Evolutionary conservation across 2,113 vertebrate genomes (phyloP), one percentile per base, ranked within the genome.

Genomic region (Pollachius pollachius): DNA sequence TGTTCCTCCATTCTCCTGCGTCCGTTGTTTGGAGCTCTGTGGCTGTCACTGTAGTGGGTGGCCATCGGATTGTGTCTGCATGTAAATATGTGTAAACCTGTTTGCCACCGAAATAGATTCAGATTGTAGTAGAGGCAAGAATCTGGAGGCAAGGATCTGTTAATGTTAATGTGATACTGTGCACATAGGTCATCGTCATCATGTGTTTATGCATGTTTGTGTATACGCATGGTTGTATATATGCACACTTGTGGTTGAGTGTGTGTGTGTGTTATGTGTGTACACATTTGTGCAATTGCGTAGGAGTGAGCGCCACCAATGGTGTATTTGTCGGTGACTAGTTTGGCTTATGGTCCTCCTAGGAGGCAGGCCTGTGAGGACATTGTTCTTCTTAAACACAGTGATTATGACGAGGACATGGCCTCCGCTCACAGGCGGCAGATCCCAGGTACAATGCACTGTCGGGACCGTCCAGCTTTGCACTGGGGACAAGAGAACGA

Each of bases 301-400:
- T 68, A 62, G 68, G 64, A 52, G 27, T 12, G n/a, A 11, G n/a
- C 56, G 56, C 58, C 41, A 61, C 63, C 63, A 70, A 18, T 41
- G 2, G 9, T 41, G 27, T 52, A 64, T 68, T 16, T 77, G 64
- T 79, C 72, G 62, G 68, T 82, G 81, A 81, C 69, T 59, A 58
- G 54, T 82, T 67, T 70, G 64, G 67, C 74, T 70, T 41, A 68
- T 1, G 48, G 73, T 2, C 56, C 75, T 64, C 63, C 80, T 71
- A 61, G 17, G 48, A 41, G 21, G 18, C 71, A 81, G 73, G 78
- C 73, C 77, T 84, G 78, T 62, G 13, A 23, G 88, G 83, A 88
- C 88, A 82, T 84, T 25, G 77, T 59, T 70, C 54, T 57, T 68
- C 74, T n/a, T 85, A 89, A 89, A 85, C 80, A 85, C 88, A 77